Evolutionary conservation across 2,113 vertebrate genomes (phyloP).

Genomic region (Myotis brandtii): DNA sequence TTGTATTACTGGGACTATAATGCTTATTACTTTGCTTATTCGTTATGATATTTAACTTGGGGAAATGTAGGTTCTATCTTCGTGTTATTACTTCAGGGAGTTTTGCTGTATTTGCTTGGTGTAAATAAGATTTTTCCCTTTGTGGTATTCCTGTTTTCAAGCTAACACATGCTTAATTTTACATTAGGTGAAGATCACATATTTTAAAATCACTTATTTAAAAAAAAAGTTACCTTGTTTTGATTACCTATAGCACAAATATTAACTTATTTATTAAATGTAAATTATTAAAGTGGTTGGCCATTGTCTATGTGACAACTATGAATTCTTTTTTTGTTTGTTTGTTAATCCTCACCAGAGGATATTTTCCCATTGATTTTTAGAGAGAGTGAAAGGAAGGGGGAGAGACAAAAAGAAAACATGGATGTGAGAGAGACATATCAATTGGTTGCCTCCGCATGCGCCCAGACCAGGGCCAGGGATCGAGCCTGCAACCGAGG

Average conservation of each 20-base stretch:
- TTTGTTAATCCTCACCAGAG: too few species aligned
- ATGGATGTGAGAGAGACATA: too few species aligned
- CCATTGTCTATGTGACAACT: background rate
- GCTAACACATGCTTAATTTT: constrained; percentile 29
- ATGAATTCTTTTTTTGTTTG: constrained; percentile 41
- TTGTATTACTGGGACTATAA: background rate
- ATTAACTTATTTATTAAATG: background rate
- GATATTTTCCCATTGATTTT: too few species aligned
- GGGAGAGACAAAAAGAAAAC: too few species aligned
- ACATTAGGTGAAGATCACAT: background rate
- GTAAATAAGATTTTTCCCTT: background rate
- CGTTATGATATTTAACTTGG: constrained; percentile 28
- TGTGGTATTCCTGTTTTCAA: constrained; percentile 25
- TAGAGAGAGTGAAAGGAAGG: too few species aligned
- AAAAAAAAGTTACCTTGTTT: constrained; percentile 39
- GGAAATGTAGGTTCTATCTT: background rate
- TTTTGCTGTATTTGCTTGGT: constrained; percentile 39
- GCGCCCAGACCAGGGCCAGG: too few species aligned
- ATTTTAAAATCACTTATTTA: background rate
- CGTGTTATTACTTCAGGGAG: background rate
- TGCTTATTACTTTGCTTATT: background rate
- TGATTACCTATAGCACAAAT: constrained; percentile 3
- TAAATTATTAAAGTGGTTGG: background rate
- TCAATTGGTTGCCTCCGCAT: too few species aligned
- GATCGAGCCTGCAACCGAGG: too few species aligned